Evolutionary conservation across 2,797 vertebrate species (phyloP).

Genomic region (Sebastes hopkinsi): DNA sequence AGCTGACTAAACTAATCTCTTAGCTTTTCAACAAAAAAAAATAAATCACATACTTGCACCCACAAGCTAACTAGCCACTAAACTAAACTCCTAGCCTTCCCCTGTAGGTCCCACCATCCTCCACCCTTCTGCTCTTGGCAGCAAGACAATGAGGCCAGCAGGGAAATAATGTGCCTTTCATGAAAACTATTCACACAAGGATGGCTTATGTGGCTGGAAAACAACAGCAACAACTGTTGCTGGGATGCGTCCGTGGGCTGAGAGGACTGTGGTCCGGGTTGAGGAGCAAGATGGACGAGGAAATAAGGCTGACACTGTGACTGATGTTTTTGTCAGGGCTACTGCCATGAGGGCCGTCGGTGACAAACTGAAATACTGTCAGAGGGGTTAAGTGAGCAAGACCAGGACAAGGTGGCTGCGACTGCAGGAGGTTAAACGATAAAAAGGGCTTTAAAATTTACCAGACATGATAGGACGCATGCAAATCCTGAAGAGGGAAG

Average conservation of each 20-base stretch:
- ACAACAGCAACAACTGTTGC: slow-evolving; percentile 60
- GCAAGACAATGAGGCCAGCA: slow-evolving; percentile 42
- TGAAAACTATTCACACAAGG: slow-evolving; percentile 39
- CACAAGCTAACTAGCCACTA: slow-evolving; percentile 13
- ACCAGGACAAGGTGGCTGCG: slow-evolving; percentile 20
- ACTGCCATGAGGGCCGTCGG: background rate
- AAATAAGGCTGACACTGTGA: slow-evolving; percentile 25
- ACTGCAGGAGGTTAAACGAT: slow-evolving; percentile 16
- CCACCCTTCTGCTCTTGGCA: slow-evolving; percentile 9
- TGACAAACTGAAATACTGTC: slow-evolving; percentile 15
- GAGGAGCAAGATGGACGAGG: slow-evolving; percentile 26
- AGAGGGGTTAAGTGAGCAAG: slow-evolving; percentile 8
- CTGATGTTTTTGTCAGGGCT: background rate
- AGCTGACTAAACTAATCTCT: slow-evolving; percentile 30
- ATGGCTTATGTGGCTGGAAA: slow-evolving; percentile 47
- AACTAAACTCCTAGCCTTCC: slow-evolving; percentile 16
- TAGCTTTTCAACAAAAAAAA: background rate
- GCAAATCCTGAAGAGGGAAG: slow-evolving; percentile 23
- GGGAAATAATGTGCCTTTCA: slow-evolving; percentile 65
- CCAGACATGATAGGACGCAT: background rate
- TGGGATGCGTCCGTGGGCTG: slow-evolving; percentile 33
- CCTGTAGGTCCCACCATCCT: slow-evolving; percentile 2
- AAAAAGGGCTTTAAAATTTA: slow-evolving; percentile 28
- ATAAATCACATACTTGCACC: slow-evolving; percentile 2
- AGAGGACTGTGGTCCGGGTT: background rate